Base-by-base conservation (phyloP, 2,113 vertebrate species). In the Hyaena hyaena region DNA sequence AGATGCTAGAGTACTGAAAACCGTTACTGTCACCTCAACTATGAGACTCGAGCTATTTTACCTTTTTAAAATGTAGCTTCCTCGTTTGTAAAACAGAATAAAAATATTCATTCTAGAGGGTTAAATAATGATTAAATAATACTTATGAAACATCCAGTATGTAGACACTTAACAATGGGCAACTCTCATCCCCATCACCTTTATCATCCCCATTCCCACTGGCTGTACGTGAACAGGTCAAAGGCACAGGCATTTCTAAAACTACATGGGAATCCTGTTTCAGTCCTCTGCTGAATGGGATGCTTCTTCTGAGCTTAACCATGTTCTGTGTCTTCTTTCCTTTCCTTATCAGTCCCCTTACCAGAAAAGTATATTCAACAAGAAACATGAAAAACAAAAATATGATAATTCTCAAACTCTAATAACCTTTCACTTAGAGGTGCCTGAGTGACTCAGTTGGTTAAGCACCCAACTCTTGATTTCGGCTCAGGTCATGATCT, bases 31-130 rank as follows among this genome's bases (percentile, higher is more conserved):
- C 19, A 86, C 88, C 53, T 91, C 9, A 79, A 89, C 24, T 71
- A 31, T n/a, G 43, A 65, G 55, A 94, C 5, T 68, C 73, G 33
- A 63, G 31, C 68, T 77, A 84, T 45, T 80, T 73, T 79, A 91
- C 48, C 69, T 96, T 95, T 90, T 43, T 55, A 95, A 63, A 77
- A 31, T 10, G n/a, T 79, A 79, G 74, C 31, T 87, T 88, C 39
- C n/a, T 90, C 45, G 31, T 65, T 92, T 86, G 17, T 93, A 73
- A 96, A 79, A 81, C 14, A 6, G 4, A 48, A 15, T 85, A 92
- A 92, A 94, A 92, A 80, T 79, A 66, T 19, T 6, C 11, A 90
- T 58, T 85, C 73, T n/a, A 80, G 84, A 81, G 81, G 28, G 74
- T 82, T 90, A 93, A 80, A 48, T 92, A 63, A 89, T 76, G 45